These are phyloP conservation scores for Rhamphomyia laevipes DNA, from an alignment of 2,888 invertebrate genomes.

Conservation along the genomic window DNA sequence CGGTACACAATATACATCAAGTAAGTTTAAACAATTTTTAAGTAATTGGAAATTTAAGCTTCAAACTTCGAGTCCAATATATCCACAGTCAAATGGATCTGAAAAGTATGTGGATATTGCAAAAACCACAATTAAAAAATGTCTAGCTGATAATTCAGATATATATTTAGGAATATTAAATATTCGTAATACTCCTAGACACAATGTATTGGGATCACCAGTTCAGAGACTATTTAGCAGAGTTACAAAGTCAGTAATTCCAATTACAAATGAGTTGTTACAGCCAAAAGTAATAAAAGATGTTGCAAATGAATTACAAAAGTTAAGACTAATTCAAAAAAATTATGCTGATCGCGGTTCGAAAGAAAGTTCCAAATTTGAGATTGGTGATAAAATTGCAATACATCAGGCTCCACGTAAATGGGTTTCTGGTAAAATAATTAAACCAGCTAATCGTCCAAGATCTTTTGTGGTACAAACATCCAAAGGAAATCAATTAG, in stretches of 20 bases:
- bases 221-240: slow-evolving; percentile 8
- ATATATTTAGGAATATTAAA: too few relatives aligned
- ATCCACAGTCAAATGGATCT: too few relatives aligned
- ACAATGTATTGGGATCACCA: too few relatives aligned
- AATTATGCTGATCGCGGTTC: slow-evolving; percentile 4
- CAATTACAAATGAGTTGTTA: slow-evolving; percentile 6
- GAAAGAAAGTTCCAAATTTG: slow-evolving; percentile 1
- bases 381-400: slow-evolving; percentile 6
- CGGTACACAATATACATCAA: too few relatives aligned
- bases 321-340: slow-evolving; percentile 9
- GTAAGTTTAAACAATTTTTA: too few relatives aligned
- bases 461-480: slow-evolving; percentile 12
- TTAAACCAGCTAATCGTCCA: slow-evolving; percentile 7
- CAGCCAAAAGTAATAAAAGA: slow-evolving; percentile 16
- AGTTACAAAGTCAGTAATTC: slow-evolving; percentile 10
- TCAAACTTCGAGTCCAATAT: too few relatives aligned
- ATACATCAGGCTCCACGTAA: slow-evolving; percentile 8
- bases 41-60: too few relatives aligned
- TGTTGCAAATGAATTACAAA: slow-evolving; percentile 6
- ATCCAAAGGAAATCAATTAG: slow-evolving; percentile 6
- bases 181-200: too few relatives aligned
- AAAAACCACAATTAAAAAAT: too few relatives aligned
- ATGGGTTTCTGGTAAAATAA: slow-evolving; percentile 8
- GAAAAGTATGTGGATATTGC: too few relatives aligned
- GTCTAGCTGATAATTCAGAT: too few relatives aligned